Conservation (phyloP, 2,113 vertebrate genomes). For the Amblyopsis rosae region DNA sequence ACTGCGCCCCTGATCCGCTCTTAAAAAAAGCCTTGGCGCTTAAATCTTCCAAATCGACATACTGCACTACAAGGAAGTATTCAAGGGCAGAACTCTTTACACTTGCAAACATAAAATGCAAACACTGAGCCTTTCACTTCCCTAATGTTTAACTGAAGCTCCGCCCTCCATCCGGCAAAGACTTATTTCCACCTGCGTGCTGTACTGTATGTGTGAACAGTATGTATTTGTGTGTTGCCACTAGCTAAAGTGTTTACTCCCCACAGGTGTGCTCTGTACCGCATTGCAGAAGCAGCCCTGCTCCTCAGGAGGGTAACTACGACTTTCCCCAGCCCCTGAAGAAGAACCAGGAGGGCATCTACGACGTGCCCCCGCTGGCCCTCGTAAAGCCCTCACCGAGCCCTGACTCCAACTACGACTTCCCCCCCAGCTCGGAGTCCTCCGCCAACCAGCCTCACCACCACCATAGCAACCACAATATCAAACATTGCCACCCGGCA, state of each 20-base stretch:
- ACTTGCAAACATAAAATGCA: slow-evolving; percentile 28
- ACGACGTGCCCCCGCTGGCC: slow-evolving; percentile 86
- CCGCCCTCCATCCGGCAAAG: neutral
- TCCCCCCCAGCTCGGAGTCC: slow-evolving; percentile 53
- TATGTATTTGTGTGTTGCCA: neutral
- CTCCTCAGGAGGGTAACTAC: slow-evolving; percentile 80
- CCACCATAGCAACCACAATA: slow-evolving; percentile 5
- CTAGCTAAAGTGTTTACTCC: slow-evolving; percentile 20
- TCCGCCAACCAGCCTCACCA: slow-evolving; percentile 1
- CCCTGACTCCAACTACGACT: slow-evolving; percentile 78
- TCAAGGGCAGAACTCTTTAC: slow-evolving; percentile 18
- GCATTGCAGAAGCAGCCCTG: slow-evolving; percentile 70
- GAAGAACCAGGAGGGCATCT: slow-evolving; percentile 82
- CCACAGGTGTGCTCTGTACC: slow-evolving; percentile 83
- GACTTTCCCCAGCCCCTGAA: slow-evolving; percentile 83
- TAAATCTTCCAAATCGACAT: neutral
- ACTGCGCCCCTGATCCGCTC: neutral
- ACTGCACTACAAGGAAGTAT: slow-evolving; percentile 31
- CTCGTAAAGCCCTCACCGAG: slow-evolving; percentile 67
- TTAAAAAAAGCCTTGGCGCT: neutral
- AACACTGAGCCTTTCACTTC: slow-evolving; percentile 47
- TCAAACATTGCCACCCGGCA: slow-evolving; percentile 18
- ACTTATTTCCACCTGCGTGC: neutral
- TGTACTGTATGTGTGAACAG: neutral
- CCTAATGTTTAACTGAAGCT: slow-evolving; percentile 27